Evolutionary conservation across 2,113 vertebrate genomes (phyloP).

Genomic region (Zosterops hypoxanthus): DNA sequence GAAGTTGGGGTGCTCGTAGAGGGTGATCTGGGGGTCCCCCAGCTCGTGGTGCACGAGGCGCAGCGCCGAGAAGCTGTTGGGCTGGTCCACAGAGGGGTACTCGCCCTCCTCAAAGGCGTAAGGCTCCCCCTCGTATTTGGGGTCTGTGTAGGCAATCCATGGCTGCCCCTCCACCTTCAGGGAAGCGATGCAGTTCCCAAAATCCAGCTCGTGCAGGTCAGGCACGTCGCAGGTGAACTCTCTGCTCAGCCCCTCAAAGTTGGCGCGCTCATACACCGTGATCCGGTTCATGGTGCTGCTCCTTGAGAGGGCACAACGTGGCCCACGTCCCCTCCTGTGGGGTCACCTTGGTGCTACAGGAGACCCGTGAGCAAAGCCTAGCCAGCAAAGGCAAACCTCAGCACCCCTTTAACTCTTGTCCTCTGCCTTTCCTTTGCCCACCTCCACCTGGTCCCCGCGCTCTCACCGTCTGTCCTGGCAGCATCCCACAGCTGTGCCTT

Average conservation of each 20-base stretch:
- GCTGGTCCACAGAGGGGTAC: slow-evolving; percentile 20
- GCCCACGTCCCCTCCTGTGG: not conserved
- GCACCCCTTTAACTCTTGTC: not conserved
- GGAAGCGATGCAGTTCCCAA: slow-evolving; percentile 63
- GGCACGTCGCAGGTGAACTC: slow-evolving; percentile 60
- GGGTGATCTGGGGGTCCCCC: slow-evolving; percentile 60
- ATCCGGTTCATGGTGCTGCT: slow-evolving; percentile 57
- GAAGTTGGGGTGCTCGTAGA: slow-evolving; percentile 60
- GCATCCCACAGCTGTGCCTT: not conserved
- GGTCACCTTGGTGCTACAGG: fast-evolving
- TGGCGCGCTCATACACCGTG: slow-evolving; percentile 4
- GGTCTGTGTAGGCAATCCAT: slow-evolving; percentile 53
- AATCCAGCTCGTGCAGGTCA: slow-evolving; percentile 64
- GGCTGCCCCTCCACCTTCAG: slow-evolving; percentile 71
- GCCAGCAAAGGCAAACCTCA: not conserved
- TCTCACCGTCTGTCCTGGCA: not conserved
- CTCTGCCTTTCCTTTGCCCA: not conserved
- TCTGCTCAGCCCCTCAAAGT: slow-evolving; percentile 64
- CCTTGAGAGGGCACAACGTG: not conserved
- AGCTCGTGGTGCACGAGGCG: slow-evolving; percentile 61
- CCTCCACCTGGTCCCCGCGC: fast-evolving
- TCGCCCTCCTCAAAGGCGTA: slow-evolving; percentile 56
- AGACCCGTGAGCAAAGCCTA: not conserved
- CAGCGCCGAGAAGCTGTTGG: slow-evolving; percentile 49
- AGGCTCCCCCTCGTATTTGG: slow-evolving; percentile 29